Conservation (phyloP, 37 sponge, comb jelly and placozoan genomes). For the Ephydatia muelleri region DNA sequence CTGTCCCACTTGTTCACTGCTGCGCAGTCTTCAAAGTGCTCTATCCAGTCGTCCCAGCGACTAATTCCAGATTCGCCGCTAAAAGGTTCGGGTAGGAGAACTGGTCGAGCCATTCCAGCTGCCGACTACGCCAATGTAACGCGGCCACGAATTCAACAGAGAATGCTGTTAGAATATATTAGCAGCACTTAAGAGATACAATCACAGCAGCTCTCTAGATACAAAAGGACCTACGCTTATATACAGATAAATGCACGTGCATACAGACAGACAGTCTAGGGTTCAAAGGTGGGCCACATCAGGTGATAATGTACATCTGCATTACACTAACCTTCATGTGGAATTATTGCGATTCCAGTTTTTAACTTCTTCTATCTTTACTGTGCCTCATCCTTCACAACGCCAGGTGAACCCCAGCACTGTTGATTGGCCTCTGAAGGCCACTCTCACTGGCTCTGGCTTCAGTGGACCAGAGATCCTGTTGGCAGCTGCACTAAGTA, state of each 20-base stretch:
- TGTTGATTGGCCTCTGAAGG: constrained; percentile 58
- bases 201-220: constrained; percentile 12
- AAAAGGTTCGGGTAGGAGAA: neutral
- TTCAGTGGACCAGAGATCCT: constrained; percentile 70
- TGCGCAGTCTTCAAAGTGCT: neutral
- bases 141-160: too few species aligned
- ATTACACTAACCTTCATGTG: too few species aligned
- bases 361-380: neutral
- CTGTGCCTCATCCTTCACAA: neutral
- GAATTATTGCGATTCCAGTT: neutral
- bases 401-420: constrained; percentile 77
- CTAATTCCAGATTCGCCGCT: neutral
- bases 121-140: too few species aligned
- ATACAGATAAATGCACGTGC: too few species aligned
- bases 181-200: too few species aligned
- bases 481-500: constrained; percentile 55
- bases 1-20: constrained; percentile 6
- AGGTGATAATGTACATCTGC: too few species aligned
- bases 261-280: too few species aligned
- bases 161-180: too few species aligned
- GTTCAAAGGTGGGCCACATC: too few species aligned
- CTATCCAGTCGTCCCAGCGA: constrained; percentile 6
- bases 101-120: too few species aligned
- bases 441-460: constrained; percentile 32
- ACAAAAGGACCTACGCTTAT: constrained; percentile 13